These are phyloP conservation scores for Pavo muticus DNA, from an alignment of 2,113 vertebrate genomes.

Conservation along the genomic window DNA sequence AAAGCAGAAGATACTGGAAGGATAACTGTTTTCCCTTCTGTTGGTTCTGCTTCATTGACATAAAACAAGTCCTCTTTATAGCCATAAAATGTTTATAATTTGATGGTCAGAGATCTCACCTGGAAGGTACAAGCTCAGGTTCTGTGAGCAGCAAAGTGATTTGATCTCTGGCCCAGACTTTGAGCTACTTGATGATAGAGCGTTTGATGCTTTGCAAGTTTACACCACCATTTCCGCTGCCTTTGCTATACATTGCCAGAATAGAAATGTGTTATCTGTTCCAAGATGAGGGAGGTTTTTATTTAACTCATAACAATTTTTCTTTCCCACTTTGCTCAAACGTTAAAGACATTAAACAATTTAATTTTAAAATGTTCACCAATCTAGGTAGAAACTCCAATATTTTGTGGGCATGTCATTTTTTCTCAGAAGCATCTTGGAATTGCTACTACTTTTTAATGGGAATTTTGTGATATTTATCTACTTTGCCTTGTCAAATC, in stretches of 20 bases:
- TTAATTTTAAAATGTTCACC: background rate
- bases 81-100: background rate
- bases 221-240: background rate
- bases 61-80: background rate
- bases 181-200: background rate
- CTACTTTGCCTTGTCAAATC: background rate
- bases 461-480: background rate
- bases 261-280: background rate
- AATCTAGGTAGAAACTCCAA: background rate
- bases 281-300: background rate
- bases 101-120: background rate
- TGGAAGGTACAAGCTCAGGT: background rate
- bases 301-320: background rate
- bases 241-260: background rate
- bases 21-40: background rate
- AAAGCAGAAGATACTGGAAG: background rate
- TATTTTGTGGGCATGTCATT: background rate
- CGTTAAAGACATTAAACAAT: background rate
- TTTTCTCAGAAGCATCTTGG: background rate
- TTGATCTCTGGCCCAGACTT: background rate
- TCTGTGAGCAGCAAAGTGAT: background rate
- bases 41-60: background rate
- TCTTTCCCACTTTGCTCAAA: background rate
- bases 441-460: background rate
- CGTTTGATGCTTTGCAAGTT: background rate